Percentiles rank a stretch among this genome's conserved stretches.
These are phyloP conservation scores for Philopedon plagiatum DNA, from an alignment of 2,888 invertebrate genomes.

Conservation along the genomic window DNA sequence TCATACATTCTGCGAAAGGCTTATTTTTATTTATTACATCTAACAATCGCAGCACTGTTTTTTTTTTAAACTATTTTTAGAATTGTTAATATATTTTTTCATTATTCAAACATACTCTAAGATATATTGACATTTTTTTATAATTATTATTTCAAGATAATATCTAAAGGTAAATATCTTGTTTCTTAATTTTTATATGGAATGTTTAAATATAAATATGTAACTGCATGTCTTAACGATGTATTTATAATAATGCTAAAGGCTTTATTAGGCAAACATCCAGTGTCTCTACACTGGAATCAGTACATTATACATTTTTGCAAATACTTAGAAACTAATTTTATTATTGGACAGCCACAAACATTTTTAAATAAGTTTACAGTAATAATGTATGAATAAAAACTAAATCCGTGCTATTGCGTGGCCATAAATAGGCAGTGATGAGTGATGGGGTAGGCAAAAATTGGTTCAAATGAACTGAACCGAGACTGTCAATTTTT, in stretches of 20 bases:
- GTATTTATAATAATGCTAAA: constrained; percentile 65
- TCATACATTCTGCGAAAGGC: constrained; percentile 68
- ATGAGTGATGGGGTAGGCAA: too few relatives aligned
- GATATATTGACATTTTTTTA: constrained; percentile 64
- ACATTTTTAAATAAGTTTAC: too few relatives aligned
- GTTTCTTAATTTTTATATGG: constrained; percentile 56
- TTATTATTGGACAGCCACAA: constrained; percentile 26
- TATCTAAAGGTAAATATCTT: constrained; percentile 51
- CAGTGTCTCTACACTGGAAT: constrained; percentile 65
- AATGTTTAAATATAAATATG: constrained; percentile 65
- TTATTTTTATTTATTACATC: constrained; percentile 65
- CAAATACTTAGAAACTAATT: constrained; percentile 63
- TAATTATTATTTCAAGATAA: constrained; percentile 48
- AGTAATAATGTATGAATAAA: too few relatives aligned
- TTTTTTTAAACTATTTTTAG: constrained; percentile 65
- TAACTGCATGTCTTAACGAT: constrained; percentile 63
- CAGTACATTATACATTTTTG: constrained; percentile 64
- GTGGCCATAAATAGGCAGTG: too few relatives aligned
- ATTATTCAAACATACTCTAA: constrained; percentile 60
- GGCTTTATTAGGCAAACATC: constrained; percentile 68
- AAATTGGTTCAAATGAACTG: too few relatives aligned
- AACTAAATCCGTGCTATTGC: too few relatives aligned
- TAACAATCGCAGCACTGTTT: constrained; percentile 65
- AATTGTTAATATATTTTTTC: constrained; percentile 64
- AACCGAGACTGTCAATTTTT: too few relatives aligned